Base-by-base conservation (phyloP, 1,140 invertebrate species). In the Lepidurus couesii region DNA sequence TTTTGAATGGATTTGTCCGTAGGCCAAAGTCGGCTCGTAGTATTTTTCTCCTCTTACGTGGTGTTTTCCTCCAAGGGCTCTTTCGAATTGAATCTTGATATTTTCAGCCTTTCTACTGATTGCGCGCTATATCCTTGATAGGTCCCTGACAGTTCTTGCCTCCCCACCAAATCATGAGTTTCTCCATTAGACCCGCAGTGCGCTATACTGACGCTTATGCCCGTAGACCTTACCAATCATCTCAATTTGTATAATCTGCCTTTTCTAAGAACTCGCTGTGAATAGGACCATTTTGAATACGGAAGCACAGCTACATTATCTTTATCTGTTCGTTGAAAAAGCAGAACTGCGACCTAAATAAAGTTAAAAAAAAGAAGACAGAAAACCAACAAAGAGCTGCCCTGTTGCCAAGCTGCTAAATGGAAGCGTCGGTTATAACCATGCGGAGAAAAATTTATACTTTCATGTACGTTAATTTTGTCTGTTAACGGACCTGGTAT, bases 121-220 rank as follows among this genome's bases (percentile, higher is more conserved):
- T 65, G 53, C 53, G 53, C 53, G 21, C 34, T 65, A 65, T 65
- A n/a, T 65, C 53, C 53, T 65, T 65, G 8, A 65, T 65, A 21
- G 53, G 53, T 65, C 53, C 21, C 53, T 65, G 53, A 65, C 21
- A 65, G 53, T 13, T 65, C 53, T 65, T 21, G 53, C 53, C 53
- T 65, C 53, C 53, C 53, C 53, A 65, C 53, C 53, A 65, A 65
- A 65, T 65, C 53, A 65, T 21, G 21, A 13, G 53, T 65, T 65
- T 65, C 34, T 34, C 53, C 13, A 65, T 65, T 65, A 65, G 53
- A 21, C 53, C 21, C 7, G 16, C 53, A 21, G 53, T 65, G 53
- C 13, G 53, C 53, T 65, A 53, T 53, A n/a, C 16, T 65, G 53
- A 65, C 53, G 53, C 53, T 65, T 65, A 65, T 65, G 53, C 53